Evolutionary conservation across 2,113 vertebrate species (phyloP).

Genomic region (Cochlearius cochlearius): DNA sequence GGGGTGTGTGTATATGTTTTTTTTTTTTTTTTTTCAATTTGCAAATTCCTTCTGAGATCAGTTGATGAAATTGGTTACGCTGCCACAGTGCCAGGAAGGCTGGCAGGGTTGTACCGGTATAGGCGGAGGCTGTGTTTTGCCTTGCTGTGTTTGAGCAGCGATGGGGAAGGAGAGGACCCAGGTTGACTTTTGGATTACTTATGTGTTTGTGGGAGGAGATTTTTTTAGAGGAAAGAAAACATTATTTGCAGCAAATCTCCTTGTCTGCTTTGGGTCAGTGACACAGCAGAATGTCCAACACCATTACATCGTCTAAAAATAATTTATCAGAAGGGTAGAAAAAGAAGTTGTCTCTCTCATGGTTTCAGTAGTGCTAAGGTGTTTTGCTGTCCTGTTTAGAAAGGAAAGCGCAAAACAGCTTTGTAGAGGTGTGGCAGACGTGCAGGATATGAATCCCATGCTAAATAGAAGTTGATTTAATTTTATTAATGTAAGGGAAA

Average conservation of each 20-base stretch:
- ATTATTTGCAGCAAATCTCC: not conserved
- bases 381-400: not conserved
- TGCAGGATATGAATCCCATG: not conserved
- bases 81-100: not conserved
- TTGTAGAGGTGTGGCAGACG: not conserved
- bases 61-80: not conserved
- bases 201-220: not conserved
- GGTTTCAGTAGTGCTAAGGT: not conserved
- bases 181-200: not conserved
- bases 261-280: not conserved
- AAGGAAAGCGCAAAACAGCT: not conserved
- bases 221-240: not conserved
- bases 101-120: not conserved
- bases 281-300: not conserved
- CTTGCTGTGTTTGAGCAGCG: not conserved
- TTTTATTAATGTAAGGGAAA: not conserved
- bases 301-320: not conserved
- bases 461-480: not conserved
- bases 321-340: not conserved
- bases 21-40: not conserved
- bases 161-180: not conserved
- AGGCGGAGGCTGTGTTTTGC: not conserved
- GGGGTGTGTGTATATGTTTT: fast-evolving
- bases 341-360: not conserved
- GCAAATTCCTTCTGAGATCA: not conserved